These are phyloP conservation scores for Trididemnum nubilum DNA, from an alignment of 23 tunicate genomes.

Conservation along the genomic window DNA sequence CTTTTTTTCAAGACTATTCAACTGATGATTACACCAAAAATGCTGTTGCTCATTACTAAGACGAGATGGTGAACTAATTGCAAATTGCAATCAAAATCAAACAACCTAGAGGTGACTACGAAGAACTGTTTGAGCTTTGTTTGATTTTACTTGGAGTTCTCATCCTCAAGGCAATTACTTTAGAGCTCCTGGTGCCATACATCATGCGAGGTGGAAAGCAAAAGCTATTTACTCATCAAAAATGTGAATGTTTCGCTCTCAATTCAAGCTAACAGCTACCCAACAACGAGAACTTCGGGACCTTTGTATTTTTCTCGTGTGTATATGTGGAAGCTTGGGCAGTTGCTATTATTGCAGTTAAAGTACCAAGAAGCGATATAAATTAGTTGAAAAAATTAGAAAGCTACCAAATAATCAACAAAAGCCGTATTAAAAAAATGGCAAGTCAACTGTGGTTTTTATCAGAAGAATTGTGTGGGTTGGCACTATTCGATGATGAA, in stretches of 20 bases:
- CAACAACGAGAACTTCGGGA: constrained; percentile 13
- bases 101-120: constrained; percentile 20
- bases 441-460: too few species aligned
- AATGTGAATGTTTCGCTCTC: too few species aligned
- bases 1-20: constrained; percentile 21
- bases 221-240: constrained; percentile 11
- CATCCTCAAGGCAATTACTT: constrained; percentile 7
- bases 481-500: too few species aligned
- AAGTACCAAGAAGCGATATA: neutral
- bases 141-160: constrained; percentile 3
- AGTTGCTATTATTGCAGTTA: neutral
- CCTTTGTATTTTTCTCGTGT: constrained; percentile 4
- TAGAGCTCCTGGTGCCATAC: constrained; percentile 17
- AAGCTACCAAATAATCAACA: neutral
- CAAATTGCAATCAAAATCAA: constrained; percentile 10
- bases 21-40: constrained; percentile 40
- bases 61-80: constrained; percentile 16
- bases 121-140: constrained; percentile 6
- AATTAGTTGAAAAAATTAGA: neutral
- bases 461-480: neutral
- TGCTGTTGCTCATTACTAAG: too few species aligned
- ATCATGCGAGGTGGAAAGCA: constrained; percentile 11
- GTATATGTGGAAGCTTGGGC: constrained; percentile 9
- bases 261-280: too few species aligned
- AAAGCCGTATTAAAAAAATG: neutral